Base-by-base conservation (phyloP, 1,140 invertebrate species). In the Cydia amplana region DNA sequence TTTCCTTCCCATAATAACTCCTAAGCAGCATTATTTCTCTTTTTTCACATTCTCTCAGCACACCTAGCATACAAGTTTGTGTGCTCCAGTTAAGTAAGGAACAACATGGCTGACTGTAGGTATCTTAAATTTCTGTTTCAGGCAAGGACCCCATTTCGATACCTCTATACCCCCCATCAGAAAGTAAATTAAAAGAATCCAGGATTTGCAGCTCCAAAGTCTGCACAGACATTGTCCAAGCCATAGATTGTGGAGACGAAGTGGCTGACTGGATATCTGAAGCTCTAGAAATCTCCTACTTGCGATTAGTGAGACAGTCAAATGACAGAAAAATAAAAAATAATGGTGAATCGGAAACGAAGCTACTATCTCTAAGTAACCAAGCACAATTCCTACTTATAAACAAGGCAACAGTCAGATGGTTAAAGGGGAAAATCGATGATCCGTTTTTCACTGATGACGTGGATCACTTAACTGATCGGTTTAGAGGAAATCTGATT, bases 341-440 rank as follows among this genome's bases (percentile, higher is more conserved):
- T 78, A 85, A 83, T 73, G 89, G 85, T 36, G 55, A 77, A n/a
- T 78, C 80, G 77, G 76, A 85, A 93, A 90, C 7, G 80, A 88
- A 28, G 77, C 84, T 94, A 73, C 85, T 97, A 43, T 97, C 97
- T 0, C 93, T 98, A 75, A 95, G 96, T 4, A 99, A 98, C 91
- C 95, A 98, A 93, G 97, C 97, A 0, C 98, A 98, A 88, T 98
- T 96, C 92, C 93, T 99, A 49, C 87, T 99, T 23, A 93, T 99
- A 16, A 98, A 96, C 86, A 91, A 94, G 80, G 93, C 95, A 12
- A 98, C 97, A 80, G 94, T 98, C 5, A 85, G 93, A 78, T 96
- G 95, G 94, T 93, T 97, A 55, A 90, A 93, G 60, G 91, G 94
- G 43, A 94, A 94, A 91, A 94, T 97, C 63, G 79, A 91, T 46